A percentile compares a stretch with the other conserved stretches of the same genome.
Conservation (phyloP, 1,140 invertebrate species). For the Neodiprion lecontei region DNA sequence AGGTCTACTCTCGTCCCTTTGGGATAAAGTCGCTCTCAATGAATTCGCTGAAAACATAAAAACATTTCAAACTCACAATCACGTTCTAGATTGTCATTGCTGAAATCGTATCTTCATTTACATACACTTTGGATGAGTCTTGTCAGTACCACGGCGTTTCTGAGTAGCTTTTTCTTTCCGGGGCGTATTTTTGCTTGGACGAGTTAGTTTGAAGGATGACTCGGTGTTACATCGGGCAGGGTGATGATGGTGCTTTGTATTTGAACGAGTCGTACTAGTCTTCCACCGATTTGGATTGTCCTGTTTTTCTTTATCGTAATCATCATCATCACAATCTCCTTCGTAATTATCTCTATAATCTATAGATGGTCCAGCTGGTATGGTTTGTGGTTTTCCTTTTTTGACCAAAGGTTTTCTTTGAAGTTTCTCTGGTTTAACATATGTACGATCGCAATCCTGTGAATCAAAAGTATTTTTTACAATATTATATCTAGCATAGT, state of each 20-base stretch:
- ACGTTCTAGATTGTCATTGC: constrained; percentile 13
- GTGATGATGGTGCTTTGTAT: constrained; percentile 46
- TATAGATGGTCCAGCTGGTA: constrained; percentile 37
- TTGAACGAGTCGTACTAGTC: constrained; percentile 46
- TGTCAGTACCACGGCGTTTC: constrained; percentile 49
- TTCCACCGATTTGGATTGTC: constrained; percentile 57
- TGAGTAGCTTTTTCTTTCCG: constrained; percentile 55
- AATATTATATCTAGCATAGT: background rate
- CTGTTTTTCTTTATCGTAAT: constrained; percentile 56
- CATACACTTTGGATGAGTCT: constrained; percentile 46
- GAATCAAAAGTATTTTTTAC: constrained; percentile 21
- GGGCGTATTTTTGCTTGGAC: constrained; percentile 48
- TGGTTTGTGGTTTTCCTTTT: constrained; percentile 47
- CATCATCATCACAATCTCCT: constrained; percentile 59
- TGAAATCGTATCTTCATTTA: constrained; percentile 24
- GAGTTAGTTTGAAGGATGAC: constrained; percentile 43
- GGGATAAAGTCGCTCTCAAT: constrained; percentile 34
- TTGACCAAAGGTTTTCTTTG: constrained; percentile 51
- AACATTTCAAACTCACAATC: background rate
- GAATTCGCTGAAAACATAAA: constrained; percentile 8
- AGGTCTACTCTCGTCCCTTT: constrained; percentile 42
- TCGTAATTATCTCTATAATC: constrained; percentile 61
- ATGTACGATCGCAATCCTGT: constrained; percentile 44
- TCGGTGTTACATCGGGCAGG: constrained; percentile 41
- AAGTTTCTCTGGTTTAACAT: constrained; percentile 54